phyloP scores from a whole-genome alignment of 2,888 invertebrate species.

The Lissocephala sabroskyi region DNA sequence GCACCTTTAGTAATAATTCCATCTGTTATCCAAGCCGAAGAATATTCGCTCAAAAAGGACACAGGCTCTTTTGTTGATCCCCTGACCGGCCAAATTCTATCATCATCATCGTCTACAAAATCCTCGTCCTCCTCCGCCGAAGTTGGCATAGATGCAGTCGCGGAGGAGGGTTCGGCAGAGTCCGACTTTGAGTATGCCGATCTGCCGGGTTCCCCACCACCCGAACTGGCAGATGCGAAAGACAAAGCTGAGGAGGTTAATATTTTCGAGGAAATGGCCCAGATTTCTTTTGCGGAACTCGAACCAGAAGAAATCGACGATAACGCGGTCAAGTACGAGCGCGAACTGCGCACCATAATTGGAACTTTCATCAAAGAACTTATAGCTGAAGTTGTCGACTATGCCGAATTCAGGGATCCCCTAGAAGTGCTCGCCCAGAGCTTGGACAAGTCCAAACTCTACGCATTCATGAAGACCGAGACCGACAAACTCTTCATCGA shows the following conservation, averaged over 20 bases:
- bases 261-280: too few relatives aligned
- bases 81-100: conserved; percentile 8
- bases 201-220: too few relatives aligned
- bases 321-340: too few relatives aligned
- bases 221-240: conserved; percentile 12
- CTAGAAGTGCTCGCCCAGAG: conserved; percentile 25
- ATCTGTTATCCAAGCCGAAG: too few relatives aligned
- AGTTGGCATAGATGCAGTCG: too few relatives aligned
- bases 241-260: too few relatives aligned
- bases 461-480: conserved; percentile 1
- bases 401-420: conserved; percentile 23
- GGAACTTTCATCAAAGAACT: conserved; percentile 34
- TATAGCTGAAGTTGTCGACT: conserved; percentile 27
- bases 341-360: too few relatives aligned
- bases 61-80: conserved; percentile 32
- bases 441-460: conserved; percentile 45
- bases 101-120: background rate
- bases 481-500: too few relatives aligned
- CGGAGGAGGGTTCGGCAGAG: background rate
- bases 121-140: background rate
- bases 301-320: too few relatives aligned
- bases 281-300: too few relatives aligned
- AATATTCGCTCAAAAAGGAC: too few relatives aligned
- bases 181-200: background rate
- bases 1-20: too few relatives aligned